phyloP scores from a whole-genome alignment of 2,113 vertebrate genomes.

The Pagrus major region DNA sequence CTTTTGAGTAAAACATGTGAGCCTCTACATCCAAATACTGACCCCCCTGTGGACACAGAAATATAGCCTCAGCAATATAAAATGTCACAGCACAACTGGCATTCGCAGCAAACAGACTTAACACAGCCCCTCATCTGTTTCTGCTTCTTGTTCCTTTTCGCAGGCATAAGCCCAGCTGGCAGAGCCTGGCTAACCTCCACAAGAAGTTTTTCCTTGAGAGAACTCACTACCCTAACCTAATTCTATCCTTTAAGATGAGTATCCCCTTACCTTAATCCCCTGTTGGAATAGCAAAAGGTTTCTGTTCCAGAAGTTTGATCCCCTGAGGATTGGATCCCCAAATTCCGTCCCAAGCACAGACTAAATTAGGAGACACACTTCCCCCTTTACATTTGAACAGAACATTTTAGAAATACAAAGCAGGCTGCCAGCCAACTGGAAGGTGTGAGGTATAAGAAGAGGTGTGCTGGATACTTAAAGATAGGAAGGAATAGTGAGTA shows the following conservation, averaged over 20 bases:
- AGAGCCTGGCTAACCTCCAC: conserved; percentile 51
- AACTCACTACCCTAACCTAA: conserved; percentile 71
- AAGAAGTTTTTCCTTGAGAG: conserved; percentile 61
- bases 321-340: conserved; percentile 55
- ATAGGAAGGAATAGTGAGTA: too few relatives aligned
- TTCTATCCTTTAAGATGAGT: conserved; percentile 79
- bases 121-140: not conserved
- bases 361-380: conserved; percentile 28
- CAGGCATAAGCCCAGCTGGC: conserved; percentile 43
- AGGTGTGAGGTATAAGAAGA: not conserved
- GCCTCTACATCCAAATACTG: not conserved
- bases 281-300: conserved; percentile 71
- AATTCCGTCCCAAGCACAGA: conserved; percentile 51
- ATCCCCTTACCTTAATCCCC: conserved; percentile 71
- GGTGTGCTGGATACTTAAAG: not conserved
- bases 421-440: not conserved
- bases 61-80: conserved; percentile 8
- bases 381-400: conserved; percentile 10
- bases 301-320: conserved; percentile 69
- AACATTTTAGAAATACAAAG: conserved; percentile 20
- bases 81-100: conserved; percentile 28
- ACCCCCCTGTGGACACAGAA: conserved; percentile 1
- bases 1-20: not conserved
- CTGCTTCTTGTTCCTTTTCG: conserved; percentile 8
- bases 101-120: conserved; percentile 28